A percentile compares a stretch with the other conserved stretches of the same genome.
These are phyloP conservation scores for Mycetomoellerius zeteki DNA, from an alignment of 1,140 invertebrate genomes.

Conservation along the genomic window DNA sequence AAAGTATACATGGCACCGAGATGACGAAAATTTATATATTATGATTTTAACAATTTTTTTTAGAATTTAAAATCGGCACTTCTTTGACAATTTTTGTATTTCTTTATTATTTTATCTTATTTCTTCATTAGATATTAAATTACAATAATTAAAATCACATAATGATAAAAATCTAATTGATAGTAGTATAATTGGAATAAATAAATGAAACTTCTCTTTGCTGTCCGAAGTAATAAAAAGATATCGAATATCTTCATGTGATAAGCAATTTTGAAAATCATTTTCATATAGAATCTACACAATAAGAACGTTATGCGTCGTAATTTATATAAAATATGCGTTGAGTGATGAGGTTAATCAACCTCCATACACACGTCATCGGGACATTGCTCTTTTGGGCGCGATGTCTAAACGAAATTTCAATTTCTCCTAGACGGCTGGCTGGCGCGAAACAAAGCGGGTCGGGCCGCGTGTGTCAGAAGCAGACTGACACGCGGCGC, in stretches of 20 bases:
- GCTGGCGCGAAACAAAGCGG: slow-evolving; percentile 57
- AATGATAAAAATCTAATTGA: background rate
- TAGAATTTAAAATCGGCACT: background rate
- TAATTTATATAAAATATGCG: slow-evolving; percentile 9
- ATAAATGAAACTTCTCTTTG: background rate
- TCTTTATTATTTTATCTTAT: background rate
- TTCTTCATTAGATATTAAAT: background rate
- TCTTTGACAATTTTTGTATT: background rate
- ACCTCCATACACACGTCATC: slow-evolving; percentile 27
- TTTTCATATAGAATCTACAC: background rate
- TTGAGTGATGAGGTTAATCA: slow-evolving; percentile 32
- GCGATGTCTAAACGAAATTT: slow-evolving; percentile 52
- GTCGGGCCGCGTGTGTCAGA: slow-evolving; percentile 44
- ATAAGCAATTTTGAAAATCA: background rate
- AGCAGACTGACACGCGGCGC: slow-evolving; percentile 54
- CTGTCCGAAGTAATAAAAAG: background rate
- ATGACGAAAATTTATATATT: slow-evolving; percentile 9
- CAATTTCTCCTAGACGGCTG: slow-evolving; percentile 63
- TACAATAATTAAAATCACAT: background rate
- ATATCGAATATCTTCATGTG: background rate
- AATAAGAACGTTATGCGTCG: background rate
- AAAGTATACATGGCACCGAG: background rate
- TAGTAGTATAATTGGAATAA: background rate
- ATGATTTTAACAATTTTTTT: background rate
- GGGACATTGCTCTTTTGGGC: slow-evolving; percentile 42